Base-by-base conservation (phyloP, 2,888 invertebrate species). In the Fragum whitleyi region DNA sequence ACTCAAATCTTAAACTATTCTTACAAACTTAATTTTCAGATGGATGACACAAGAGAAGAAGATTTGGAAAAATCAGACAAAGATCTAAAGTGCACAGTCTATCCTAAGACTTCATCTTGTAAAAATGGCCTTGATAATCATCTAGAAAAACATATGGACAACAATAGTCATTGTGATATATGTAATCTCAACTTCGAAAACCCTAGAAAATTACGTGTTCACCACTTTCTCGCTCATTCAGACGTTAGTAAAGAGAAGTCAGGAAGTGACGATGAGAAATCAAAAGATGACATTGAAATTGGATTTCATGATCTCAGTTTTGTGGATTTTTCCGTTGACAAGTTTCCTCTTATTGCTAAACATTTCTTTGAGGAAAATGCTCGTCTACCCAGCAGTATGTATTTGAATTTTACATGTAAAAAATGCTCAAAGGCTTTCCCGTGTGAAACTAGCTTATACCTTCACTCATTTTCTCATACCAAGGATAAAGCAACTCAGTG, bases 301-400 rank as follows among this genome's bases (percentile, higher is more conserved):
- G 92, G 92, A 21, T 93, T 93, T 83, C 81, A 91, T 86, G 96
- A 97, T 93, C 94, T 93, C 74, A 96, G 96, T 1, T 96, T 96
- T 92, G 95, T 96, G n/a, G 97, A 97, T 91, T 97, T 97, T 92
- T 96, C 97, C 0, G 96, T 96, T 79, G 96, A 96, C 87, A 97
- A 97, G 92, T 97, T 97, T 91, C 96, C 97, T 0, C 95, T 96
- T 73, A 96, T 97, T 85, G 96, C 97, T 0, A 95, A 96, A 84
- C 95, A 96, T 28, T 95, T 96, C 82, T 96, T 96, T 93, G 97
- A 97, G 90, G 95, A 95, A 86, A 95, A 96, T 78, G 77, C 87
- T 3, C 88, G 92, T 47, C 83, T 87, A 74, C 86, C 92, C 5
- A 92, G 91, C 80, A 92, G 91, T 79, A 86, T 85, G 61, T 92